phyloP scores from a whole-genome alignment of 92 coral and sea anemone genomes.

The Porites lobata region DNA sequence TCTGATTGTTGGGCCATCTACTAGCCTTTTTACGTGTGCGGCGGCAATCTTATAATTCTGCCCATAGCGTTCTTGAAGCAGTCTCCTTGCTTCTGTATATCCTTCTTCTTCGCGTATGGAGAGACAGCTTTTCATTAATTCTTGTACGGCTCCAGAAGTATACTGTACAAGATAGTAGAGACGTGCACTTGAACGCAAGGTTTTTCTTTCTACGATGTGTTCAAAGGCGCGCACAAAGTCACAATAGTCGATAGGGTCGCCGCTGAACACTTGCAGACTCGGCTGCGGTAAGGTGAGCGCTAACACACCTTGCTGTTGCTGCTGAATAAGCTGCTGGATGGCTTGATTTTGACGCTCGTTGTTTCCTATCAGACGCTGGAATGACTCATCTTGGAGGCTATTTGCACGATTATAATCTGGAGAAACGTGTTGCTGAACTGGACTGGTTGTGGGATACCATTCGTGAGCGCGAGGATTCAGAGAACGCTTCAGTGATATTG shows the following conservation, averaged over 20 bases:
- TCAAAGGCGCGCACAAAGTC: too few relatives aligned
- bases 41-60: constrained; percentile 58
- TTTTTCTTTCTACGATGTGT: too few relatives aligned
- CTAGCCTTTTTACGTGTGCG: constrained; percentile 52
- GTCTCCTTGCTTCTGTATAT: constrained; percentile 48
- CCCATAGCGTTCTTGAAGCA: constrained; percentile 59
- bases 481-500: not conserved
- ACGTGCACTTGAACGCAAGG: too few relatives aligned
- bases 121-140: not conserved
- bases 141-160: too few relatives aligned
- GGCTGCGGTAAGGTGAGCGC: constrained; percentile 60
- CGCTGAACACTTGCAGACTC: constrained; percentile 49
- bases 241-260: constrained; percentile 3
- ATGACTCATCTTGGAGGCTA: constrained; percentile 23
- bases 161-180: too few relatives aligned
- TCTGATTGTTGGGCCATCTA: constrained; percentile 47
- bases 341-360: constrained; percentile 54
- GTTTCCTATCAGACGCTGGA: constrained; percentile 46
- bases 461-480: constrained; percentile 36
- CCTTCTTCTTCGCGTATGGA: constrained; percentile 59
- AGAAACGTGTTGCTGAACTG: not conserved
- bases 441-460: not conserved
- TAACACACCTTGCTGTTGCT: constrained; percentile 66
- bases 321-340: constrained; percentile 67
- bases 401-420: not conserved